A percentile compares a stretch with the other conserved stretches of the same genome.
These are phyloP conservation scores for Melanostoma scalare DNA, from an alignment of 2,888 invertebrate species.

Conservation along the genomic window DNA sequence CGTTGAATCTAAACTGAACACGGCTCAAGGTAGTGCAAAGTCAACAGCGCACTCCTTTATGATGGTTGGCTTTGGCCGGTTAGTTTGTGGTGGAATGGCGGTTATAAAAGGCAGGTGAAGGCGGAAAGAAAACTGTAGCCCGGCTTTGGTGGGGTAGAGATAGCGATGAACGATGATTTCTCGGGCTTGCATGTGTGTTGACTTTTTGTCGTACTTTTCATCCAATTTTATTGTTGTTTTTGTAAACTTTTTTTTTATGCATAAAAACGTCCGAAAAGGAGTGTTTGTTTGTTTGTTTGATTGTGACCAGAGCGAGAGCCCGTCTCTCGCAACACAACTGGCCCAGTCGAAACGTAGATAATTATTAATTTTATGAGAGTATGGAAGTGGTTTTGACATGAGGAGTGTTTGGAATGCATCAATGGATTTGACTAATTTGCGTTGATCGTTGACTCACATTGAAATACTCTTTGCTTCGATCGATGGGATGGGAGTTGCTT, in stretches of 20 bases:
- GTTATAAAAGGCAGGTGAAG: not conserved
- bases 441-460: constrained; percentile 44
- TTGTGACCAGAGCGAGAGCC: constrained; percentile 11
- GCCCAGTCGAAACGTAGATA: constrained; percentile 33
- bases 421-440: constrained; percentile 56
- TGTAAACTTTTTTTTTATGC: constrained; percentile 17
- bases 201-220: constrained; percentile 40
- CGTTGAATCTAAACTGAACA: constrained; percentile 62
- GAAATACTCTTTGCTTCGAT: too few relatives aligned
- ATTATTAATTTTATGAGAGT: constrained; percentile 26
- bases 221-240: constrained; percentile 28
- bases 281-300: not conserved
- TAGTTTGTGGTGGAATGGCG: constrained; percentile 4
- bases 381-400: constrained; percentile 46
- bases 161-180: not conserved
- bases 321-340: constrained; percentile 2
- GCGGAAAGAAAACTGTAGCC: constrained; percentile 25
- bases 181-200: constrained; percentile 32
- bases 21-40: constrained; percentile 64
- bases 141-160: constrained; percentile 28
- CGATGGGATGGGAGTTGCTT: too few relatives aligned
- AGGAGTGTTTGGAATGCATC: constrained; percentile 59
- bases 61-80: constrained; percentile 17
- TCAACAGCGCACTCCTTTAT: constrained; percentile 57
- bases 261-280: constrained; percentile 13